Base-by-base conservation (phyloP, 1,140 invertebrate genomes). In the Orchestia grillus region DNA sequence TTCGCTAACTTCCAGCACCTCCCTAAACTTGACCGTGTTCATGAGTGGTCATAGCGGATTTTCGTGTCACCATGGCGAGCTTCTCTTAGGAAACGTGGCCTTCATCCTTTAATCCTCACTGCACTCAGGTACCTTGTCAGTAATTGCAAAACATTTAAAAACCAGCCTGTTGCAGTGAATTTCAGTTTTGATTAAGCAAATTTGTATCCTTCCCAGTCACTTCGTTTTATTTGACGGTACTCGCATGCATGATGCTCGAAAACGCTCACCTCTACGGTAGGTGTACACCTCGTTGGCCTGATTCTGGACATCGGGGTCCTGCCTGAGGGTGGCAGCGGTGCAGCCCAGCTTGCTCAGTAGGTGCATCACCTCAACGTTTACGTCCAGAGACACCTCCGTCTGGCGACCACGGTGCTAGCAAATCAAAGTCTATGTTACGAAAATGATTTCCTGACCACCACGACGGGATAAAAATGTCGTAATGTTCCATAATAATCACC, bases 261-360 rank as follows among this genome's bases (percentile, higher is more conserved):
- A 4, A 40, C 45, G 40, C 95, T 96, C 96, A 97, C 97, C 97
- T 97, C 97, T 96, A 62, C 97, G 96, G 96, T 97, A 97, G 57
- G 97, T 97, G 95, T 97, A 97, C 90, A 97, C 97, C 95, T 97
- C 97, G 57, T 97, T 97, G 0, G 95, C 95, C 95, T 96, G 96
- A 28, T 96, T 94, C 94, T 96, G 96, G 44, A 96, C 77, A 44
- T 62, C 44, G 40, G 96, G 62, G 47, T 96, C 96, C 0, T 88
- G 92, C 77, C 92, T 91, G 41, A 53, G 44, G 1, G 96, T 95
- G 3, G 92, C 44, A 15, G 41, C 92, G 0, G 92, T 94, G 96
- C 96, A 96, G 36, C 96, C 96, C 44, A 96, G 62, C n/a, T 96
- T 96, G 94, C 96, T 95, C 87, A 96, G 96, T 3, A 96, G 94